These are phyloP conservation scores for Macrotis lagotis DNA, from an alignment of 2,113 vertebrate genomes.

Conservation along the genomic window DNA sequence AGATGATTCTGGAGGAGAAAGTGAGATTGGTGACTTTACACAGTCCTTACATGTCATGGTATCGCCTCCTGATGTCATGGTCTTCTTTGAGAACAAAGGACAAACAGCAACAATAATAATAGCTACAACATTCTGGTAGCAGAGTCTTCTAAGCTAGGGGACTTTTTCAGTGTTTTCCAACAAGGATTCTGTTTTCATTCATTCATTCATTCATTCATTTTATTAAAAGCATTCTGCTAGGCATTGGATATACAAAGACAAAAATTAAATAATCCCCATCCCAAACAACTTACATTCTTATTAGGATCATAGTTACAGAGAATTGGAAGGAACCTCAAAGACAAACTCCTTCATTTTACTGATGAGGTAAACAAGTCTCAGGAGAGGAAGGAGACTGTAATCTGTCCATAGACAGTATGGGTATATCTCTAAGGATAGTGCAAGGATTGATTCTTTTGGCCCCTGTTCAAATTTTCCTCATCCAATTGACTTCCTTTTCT, in stretches of 20 bases:
- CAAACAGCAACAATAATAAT: no score
- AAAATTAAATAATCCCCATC: not conserved
- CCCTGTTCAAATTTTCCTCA: not conserved
- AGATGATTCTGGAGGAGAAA: no score
- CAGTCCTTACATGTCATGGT: no score
- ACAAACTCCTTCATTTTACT: not conserved
- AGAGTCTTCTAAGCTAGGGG: constrained; percentile 2
- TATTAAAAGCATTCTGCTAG: not conserved
- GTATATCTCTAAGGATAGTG: not conserved
- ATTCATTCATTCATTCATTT: not conserved
- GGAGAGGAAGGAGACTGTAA: not conserved
- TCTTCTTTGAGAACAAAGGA: no score
- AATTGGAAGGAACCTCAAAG: not conserved
- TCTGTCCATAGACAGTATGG: not conserved
- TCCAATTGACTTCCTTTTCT: not conserved
- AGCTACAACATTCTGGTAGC: not conserved
- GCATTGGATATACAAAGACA: not conserved
- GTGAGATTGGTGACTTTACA: no score
- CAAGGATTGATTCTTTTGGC: not conserved
- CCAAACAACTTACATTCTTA: not conserved
- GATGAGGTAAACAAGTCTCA: not conserved
- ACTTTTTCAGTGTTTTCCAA: not conserved
- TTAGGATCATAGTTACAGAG: not conserved
- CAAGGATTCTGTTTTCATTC: not conserved
- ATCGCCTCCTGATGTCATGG: no score